These are phyloP conservation scores for Hylia prasina DNA, from an alignment of 2,113 vertebrate genomes.

Conservation along the genomic window DNA sequence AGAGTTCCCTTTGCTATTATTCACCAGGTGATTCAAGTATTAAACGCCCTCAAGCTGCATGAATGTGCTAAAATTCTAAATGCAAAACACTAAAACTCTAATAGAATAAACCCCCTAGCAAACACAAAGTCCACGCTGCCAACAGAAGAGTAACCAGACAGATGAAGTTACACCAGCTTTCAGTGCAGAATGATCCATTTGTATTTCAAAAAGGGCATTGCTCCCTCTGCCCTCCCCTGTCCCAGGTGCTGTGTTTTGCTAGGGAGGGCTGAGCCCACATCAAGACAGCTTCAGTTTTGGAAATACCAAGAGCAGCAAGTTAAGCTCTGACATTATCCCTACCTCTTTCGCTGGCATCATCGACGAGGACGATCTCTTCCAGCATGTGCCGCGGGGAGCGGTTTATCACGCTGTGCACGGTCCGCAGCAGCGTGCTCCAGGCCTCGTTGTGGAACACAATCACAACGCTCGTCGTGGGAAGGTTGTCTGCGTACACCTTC, in stretches of 20 bases:
- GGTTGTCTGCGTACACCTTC: constrained; percentile 92
- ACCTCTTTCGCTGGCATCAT: constrained; percentile 98
- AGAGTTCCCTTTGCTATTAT: background rate
- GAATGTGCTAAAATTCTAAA: background rate
- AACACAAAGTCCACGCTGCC: background rate
- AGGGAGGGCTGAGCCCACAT: background rate
- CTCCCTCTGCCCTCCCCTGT: background rate
- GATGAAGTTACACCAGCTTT: background rate
- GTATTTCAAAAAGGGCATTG: accelerated
- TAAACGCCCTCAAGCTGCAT: background rate
- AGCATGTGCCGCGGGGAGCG: constrained; percentile 91
- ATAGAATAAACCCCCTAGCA: background rate
- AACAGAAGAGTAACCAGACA: background rate
- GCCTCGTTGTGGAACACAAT: constrained; percentile 99
- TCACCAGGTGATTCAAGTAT: background rate
- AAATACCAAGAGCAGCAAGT: background rate
- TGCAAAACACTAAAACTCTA: background rate
- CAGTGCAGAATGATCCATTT: background rate
- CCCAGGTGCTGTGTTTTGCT: background rate
- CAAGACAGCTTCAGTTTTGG: background rate
- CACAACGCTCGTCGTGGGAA: constrained; percentile 95
- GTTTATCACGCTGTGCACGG: constrained; percentile 94
- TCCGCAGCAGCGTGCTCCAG: constrained; percentile 94
- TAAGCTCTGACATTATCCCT: accelerated
- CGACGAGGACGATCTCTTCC: constrained; percentile 94